These are phyloP conservation scores for Ptychadena robeensis DNA, from an alignment of 2,797 vertebrate genomes.

Conservation along the genomic window DNA sequence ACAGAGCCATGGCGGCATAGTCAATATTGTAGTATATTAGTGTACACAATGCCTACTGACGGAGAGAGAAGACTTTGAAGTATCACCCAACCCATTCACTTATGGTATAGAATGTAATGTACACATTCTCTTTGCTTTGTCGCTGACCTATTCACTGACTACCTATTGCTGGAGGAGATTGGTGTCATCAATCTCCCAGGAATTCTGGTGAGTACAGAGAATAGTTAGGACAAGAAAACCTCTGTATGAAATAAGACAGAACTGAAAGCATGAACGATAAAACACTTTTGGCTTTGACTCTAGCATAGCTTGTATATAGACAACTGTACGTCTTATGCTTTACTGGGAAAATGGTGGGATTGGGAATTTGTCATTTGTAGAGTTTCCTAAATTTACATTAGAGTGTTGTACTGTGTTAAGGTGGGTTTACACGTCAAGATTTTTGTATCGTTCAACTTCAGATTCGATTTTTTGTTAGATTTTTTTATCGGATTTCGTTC, in stretches of 20 bases:
- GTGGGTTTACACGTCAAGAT: too few relatives aligned
- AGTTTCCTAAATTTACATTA: too few relatives aligned
- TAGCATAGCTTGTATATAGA: background rate
- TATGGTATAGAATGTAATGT: background rate
- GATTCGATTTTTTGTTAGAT: too few relatives aligned
- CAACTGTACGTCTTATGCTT: background rate
- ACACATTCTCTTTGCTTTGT: background rate
- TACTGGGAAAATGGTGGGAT: background rate
- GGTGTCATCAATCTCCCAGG: constrained; percentile 28
- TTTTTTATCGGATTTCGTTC: too few relatives aligned
- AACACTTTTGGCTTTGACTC: background rate
- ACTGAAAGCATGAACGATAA: background rate
- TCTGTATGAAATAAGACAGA: background rate
- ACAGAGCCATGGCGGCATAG: background rate
- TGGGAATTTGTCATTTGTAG: too few relatives aligned
- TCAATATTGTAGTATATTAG: constrained; percentile 18
- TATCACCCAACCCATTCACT: background rate
- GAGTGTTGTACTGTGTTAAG: too few relatives aligned
- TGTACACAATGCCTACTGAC: background rate
- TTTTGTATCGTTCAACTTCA: too few relatives aligned
- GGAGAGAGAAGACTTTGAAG: background rate
- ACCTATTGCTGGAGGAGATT: constrained; percentile 24
- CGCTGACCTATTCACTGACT: constrained; percentile 17
- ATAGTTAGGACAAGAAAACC: background rate
- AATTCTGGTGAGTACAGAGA: constrained; percentile 5